Evolutionary conservation across 2,797 vertebrate species (phyloP).

Genomic region (Peromyscus attwateri): DNA sequence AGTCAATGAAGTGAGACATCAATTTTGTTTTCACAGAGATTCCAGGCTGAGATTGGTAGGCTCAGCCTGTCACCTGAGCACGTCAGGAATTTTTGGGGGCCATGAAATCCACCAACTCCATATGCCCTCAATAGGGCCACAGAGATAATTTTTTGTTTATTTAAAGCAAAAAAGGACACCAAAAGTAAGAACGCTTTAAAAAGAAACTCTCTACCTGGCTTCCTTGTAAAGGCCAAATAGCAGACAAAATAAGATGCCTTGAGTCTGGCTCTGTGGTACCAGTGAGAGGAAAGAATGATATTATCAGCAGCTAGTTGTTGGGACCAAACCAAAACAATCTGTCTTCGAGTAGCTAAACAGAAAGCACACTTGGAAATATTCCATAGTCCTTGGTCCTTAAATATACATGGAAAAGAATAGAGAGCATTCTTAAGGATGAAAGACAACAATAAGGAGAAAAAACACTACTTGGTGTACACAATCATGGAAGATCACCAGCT

Average conservation of each 20-base stretch:
- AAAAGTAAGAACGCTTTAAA: not conserved
- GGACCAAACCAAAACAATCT: not conserved
- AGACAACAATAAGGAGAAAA: not conserved
- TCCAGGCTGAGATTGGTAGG: not conserved
- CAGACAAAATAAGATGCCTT: not conserved
- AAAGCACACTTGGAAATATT: not conserved
- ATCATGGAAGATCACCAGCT: not conserved
- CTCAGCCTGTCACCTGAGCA: not conserved
- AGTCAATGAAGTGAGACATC: not conserved
- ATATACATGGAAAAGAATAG: not conserved
- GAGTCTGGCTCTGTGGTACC: not conserved
- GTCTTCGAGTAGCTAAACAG: not conserved
- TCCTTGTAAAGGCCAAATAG: not conserved
- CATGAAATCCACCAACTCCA: not conserved
- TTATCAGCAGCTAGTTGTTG: not conserved
- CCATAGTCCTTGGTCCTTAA: fast-evolving
- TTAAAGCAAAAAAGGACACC: not conserved
- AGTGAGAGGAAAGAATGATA: not conserved
- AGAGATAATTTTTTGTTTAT: not conserved
- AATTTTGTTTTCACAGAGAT: not conserved
- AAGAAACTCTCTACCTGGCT: not conserved
- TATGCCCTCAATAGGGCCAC: fast-evolving
- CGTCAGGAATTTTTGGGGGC: not conserved
- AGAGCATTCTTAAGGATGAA: not conserved
- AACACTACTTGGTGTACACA: not conserved